Percentiles rank a stretch among this genome's conserved stretches.
Conservation (phyloP, 2,797 vertebrate genomes). For the Pseudochaenichthys georgianus region DNA sequence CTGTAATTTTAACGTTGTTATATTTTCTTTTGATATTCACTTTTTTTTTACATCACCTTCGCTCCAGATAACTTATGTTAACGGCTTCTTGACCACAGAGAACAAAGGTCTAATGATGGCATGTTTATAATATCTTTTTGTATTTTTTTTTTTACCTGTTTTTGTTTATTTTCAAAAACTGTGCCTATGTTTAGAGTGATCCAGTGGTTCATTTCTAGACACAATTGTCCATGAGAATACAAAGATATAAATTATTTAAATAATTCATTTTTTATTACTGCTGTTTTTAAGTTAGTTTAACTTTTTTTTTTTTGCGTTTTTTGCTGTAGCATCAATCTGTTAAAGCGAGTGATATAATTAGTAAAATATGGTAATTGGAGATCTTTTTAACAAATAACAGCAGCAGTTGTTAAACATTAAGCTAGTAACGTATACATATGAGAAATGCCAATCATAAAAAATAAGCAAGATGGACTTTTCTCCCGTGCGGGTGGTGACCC, state of each 20-base stretch:
- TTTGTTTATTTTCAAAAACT: constrained; percentile 62
- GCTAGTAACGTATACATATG: constrained; percentile 70
- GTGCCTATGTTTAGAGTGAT: constrained; percentile 85
- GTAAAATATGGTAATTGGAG: constrained; percentile 59
- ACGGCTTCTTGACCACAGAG: constrained; percentile 73
- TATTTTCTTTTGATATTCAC: constrained; percentile 64
- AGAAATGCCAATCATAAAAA: constrained; percentile 71
- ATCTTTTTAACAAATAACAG: constrained; percentile 67
- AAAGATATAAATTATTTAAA: constrained; percentile 83
- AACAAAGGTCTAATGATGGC: constrained; percentile 82
- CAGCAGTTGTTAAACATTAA: constrained; percentile 67
- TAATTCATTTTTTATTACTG: constrained; percentile 65
- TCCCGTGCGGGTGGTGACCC: constrained; percentile 30
- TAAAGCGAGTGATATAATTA: constrained; percentile 59
- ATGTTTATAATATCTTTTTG: constrained; percentile 55
- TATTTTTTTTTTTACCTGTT: constrained; percentile 47
- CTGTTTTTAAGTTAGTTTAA: constrained; percentile 54
- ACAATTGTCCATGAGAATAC: constrained; percentile 77
- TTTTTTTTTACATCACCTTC: constrained; percentile 61
- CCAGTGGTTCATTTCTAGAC: constrained; percentile 81
- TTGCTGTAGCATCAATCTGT: constrained; percentile 64
- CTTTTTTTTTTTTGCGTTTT: constrained; percentile 31
- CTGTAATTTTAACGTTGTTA: constrained; percentile 75
- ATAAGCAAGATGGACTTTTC: constrained; percentile 57
- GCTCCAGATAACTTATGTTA: constrained; percentile 69